Base-by-base conservation (phyloP, 2,797 vertebrate genomes). In the Girardinus metallicus region DNA sequence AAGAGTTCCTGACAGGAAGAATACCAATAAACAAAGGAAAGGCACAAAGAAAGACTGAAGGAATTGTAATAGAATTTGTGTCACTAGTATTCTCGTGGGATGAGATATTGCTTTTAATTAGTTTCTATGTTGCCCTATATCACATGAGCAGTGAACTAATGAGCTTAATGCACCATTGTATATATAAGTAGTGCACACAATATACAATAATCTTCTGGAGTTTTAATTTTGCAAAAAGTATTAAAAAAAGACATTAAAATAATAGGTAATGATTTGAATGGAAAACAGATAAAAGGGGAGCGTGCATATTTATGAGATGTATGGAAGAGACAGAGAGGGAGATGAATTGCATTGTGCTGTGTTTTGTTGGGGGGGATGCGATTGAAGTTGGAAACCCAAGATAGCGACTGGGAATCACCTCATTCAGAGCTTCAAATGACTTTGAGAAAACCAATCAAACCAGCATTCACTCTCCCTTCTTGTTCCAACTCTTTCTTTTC, bases 401-500 rank as follows among this genome's bases (percentile, higher is more conserved):
- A 93, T 93, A 92, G 92, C 78, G 78, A 88, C 77, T 85, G 81
- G 89, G 91, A 90, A 94, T 94, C 90, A 92, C 82, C 87, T 92
- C 89, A 91, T 93, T 94, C 87, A 93, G 66, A 80, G 83, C 85
- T 91, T 92, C 87, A 93, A 94, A 93, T 93, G 87, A 89, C 91
- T 93, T 93, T 87, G 88, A 90, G 88, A 93, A 92, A 94, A 92
- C 87, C 91, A 92, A 93, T 94, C 92, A 89, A 90, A 89, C 84
- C 86, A 86, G 92, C 87, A 80, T 81, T 86, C 60, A 75, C 86
- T 77, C 87, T 78, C 78, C 79, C 70, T 72, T 62, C 78, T 81
- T 29, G 34, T 84, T 82, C 53, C 12, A 16, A 74, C 64, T 16
- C 70, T 31, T 81, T 71, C 43, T 64, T 73, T 44, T 41, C 26